These are phyloP conservation scores for Lasiurus borealis DNA, from an alignment of 2,113 vertebrate genomes.

Conservation along the genomic window DNA sequence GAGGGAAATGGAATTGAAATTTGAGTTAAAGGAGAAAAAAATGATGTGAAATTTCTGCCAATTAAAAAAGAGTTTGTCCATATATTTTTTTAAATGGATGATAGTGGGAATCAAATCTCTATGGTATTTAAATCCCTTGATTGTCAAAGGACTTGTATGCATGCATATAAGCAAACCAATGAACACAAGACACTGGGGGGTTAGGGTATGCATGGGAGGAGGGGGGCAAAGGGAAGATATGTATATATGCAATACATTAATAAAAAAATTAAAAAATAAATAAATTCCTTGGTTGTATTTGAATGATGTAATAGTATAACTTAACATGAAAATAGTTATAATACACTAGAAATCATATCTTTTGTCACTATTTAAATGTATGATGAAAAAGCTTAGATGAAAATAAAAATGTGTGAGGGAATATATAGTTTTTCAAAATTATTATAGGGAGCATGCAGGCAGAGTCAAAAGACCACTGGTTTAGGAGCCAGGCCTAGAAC, in stretches of 20 bases:
- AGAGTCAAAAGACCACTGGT: not conserved
- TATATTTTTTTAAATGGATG: not conserved
- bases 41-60: not conserved
- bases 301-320: conserved; percentile 19
- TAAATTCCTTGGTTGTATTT: not conserved
- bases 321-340: not conserved
- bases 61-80: not conserved
- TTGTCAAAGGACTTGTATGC: not conserved
- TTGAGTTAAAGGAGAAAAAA: conserved; percentile 20
- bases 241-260: no score
- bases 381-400: conserved; percentile 25
- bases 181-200: no score
- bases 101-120: not conserved
- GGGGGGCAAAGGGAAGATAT: no score
- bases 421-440: conserved; percentile 27
- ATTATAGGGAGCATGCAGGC: not conserved
- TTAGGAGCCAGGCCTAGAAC: not conserved
- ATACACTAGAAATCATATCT: not conserved
- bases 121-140: not conserved
- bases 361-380: conserved; percentile 2
- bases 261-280: no score
- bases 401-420: conserved; percentile 20
- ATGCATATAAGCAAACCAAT: no score
- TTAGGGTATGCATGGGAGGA: no score
- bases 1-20: not conserved